Evolutionary conservation across 2,797 vertebrate genomes (phyloP).

Genomic region (Sebastes minor): DNA sequence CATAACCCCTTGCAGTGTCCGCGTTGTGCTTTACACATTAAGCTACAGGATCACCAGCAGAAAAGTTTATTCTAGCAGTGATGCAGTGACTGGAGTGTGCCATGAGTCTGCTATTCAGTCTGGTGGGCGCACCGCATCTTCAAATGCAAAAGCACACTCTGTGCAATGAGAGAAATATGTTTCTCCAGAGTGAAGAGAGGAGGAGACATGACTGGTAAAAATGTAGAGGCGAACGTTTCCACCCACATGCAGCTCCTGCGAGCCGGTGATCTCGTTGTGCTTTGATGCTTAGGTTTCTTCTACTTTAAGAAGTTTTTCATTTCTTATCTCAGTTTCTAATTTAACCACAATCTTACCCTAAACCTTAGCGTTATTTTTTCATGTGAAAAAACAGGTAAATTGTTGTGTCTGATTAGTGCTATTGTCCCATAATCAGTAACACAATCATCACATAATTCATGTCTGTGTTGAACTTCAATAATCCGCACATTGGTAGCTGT

Average conservation of each 20-base stretch:
- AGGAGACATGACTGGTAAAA: neutral
- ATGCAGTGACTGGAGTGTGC: neutral
- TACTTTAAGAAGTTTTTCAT: neutral
- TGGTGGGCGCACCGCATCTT: neutral
- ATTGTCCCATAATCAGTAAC: slow-evolving; percentile 15
- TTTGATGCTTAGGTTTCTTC: slow-evolving; percentile 4
- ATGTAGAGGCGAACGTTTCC: slow-evolving; percentile 17
- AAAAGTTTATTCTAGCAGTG: slow-evolving; percentile 11
- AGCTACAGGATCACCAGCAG: slow-evolving; percentile 21
- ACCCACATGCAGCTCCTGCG: slow-evolving; percentile 21
- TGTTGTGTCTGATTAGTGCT: slow-evolving; percentile 14
- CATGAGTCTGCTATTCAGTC: neutral
- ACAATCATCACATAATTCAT: slow-evolving; percentile 36
- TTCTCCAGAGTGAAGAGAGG: neutral
- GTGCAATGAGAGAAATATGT: neutral
- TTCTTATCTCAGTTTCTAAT: neutral
- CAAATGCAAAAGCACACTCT: slow-evolving; percentile 15
- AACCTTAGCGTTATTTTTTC: neutral
- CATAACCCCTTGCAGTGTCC: neutral
- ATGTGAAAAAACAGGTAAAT: neutral
- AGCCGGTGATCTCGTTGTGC: neutral
- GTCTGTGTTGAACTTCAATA: neutral
- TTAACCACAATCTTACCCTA: neutral
- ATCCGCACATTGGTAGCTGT: too few relatives aligned
- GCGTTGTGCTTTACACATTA: slow-evolving; percentile 1